Percentiles rank a stretch among this genome's conserved stretches.
phyloP scores from a whole-genome alignment of 2,113 vertebrate genomes.

The Myotis davidii region DNA sequence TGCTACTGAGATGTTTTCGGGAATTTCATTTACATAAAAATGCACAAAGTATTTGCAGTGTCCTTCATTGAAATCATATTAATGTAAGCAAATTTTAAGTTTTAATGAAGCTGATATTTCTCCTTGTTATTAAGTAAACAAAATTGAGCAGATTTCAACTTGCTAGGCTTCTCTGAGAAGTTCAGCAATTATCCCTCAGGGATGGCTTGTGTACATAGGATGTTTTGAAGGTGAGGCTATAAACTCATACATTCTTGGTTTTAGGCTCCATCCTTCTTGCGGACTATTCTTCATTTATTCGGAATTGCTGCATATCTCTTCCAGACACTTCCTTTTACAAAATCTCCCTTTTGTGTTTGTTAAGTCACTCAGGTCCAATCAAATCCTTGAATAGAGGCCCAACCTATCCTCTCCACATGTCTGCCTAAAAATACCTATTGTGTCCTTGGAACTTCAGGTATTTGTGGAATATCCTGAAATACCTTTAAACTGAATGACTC shows the following conservation, averaged over 20 bases:
- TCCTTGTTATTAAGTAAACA: constrained; percentile 26
- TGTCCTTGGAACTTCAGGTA: background rate
- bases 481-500: background rate
- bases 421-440: background rate
- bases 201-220: background rate
- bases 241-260: background rate
- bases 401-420: background rate
- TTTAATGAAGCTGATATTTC: background rate
- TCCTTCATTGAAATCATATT: background rate
- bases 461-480: background rate
- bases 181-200: background rate
- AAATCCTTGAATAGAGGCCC: background rate
- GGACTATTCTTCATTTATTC: background rate
- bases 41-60: background rate
- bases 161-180: background rate
- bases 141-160: background rate
- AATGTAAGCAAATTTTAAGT: background rate
- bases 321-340: background rate
- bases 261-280: background rate
- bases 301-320: background rate
- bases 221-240: background rate
- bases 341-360: background rate
- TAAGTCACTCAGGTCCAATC: background rate
- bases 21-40: constrained; percentile 6
- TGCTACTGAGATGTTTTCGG: background rate